phyloP scores from a whole-genome alignment of 1,140 invertebrate genomes.

The Drosophila obscura region DNA sequence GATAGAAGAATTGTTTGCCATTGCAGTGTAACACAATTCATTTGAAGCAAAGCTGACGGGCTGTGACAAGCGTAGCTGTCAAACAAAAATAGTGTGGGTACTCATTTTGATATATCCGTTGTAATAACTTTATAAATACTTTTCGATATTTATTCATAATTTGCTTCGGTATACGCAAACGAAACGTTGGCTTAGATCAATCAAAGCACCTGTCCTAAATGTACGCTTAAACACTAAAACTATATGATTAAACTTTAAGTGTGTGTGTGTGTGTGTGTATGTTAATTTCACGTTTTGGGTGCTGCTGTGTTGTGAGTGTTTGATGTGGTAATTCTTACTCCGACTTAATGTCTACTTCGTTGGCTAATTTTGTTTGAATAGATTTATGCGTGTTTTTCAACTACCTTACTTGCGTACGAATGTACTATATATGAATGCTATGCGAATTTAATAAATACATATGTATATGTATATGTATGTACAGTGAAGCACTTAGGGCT shows the following conservation, averaged over 20 bases:
- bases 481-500: constrained; percentile 50
- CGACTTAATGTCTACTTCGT: constrained; percentile 61
- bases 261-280: constrained; percentile 22
- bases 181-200: constrained; percentile 72
- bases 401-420: constrained; percentile 54
- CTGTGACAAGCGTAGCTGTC: too few relatives aligned
- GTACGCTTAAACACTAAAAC: constrained; percentile 41
- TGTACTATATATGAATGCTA: constrained; percentile 36
- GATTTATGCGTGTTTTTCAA: constrained; percentile 83
- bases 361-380: constrained; percentile 75
- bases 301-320: constrained; percentile 41
- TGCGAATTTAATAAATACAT: constrained; percentile 45
- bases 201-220: constrained; percentile 77
- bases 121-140: constrained; percentile 14
- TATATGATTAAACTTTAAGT: constrained; percentile 38
- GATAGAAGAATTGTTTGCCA: too few relatives aligned
- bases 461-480: constrained; percentile 42
- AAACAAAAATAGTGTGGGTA: too few relatives aligned
- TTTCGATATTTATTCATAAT: constrained; percentile 47
- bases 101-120: neutral
- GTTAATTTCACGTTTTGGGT: constrained; percentile 46
- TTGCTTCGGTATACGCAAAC: constrained; percentile 64
- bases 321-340: constrained; percentile 21
- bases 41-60: too few relatives aligned
- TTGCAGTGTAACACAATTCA: too few relatives aligned